These are phyloP conservation scores for Nomada goodeniana DNA, from an alignment of 2,888 invertebrate genomes.

Conservation along the genomic window DNA sequence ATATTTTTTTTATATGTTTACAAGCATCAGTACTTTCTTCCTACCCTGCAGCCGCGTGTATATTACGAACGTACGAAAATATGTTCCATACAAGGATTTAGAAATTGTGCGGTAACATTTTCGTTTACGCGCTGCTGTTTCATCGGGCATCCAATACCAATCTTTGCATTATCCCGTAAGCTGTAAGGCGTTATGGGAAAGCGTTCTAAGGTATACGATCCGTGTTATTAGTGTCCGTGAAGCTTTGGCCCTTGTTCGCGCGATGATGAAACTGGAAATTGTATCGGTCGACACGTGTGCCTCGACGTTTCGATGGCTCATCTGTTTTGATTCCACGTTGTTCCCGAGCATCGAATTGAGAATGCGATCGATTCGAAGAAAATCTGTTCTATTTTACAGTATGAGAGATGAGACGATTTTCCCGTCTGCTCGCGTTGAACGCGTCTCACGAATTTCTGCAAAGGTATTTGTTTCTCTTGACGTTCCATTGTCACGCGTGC, in stretches of 20 bases:
- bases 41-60: too few relatives aligned
- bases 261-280: slow-evolving; percentile 67
- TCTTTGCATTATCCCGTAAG: slow-evolving; percentile 34
- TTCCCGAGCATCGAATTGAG: slow-evolving; percentile 15
- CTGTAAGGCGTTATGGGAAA: slow-evolving; percentile 57
- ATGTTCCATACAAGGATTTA: too few relatives aligned
- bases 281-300: slow-evolving; percentile 47
- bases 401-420: not conserved
- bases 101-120: not conserved
- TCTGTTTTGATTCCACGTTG: not conserved
- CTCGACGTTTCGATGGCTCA: not conserved
- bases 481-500: not conserved
- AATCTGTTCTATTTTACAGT: slow-evolving; percentile 4
- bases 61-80: too few relatives aligned
- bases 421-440: not conserved
- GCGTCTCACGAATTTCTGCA: not conserved
- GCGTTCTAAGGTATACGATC: slow-evolving; percentile 55
- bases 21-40: too few relatives aligned
- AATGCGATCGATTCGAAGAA: slow-evolving; percentile 19
- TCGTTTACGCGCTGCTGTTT: slow-evolving; percentile 29
- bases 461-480: not conserved
- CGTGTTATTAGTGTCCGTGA: slow-evolving; percentile 59
- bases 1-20: too few relatives aligned
- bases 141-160: slow-evolving; percentile 48
- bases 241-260: slow-evolving; percentile 57